Evolutionary conservation across 2,113 vertebrate species (phyloP), one percentile per base, ranked within the genome.

Genomic region (Misgurnus anguillicaudatus): DNA sequence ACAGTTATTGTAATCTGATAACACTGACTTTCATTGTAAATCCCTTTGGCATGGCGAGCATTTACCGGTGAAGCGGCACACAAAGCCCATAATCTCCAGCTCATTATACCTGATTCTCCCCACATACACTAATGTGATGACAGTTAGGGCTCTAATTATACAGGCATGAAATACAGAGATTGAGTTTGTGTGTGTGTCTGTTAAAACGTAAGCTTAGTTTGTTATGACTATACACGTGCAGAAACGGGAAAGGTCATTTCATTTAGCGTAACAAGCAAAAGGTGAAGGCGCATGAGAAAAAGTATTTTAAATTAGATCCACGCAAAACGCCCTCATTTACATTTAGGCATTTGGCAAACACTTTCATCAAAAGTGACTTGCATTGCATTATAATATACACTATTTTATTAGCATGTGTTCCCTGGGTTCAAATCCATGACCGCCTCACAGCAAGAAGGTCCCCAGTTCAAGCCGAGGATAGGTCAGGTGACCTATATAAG

Each of bases 21-120:
- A 86, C 7, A 68, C 53, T 69, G 87, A 85, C 87, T 91, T 89
- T 89, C 74, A 82, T 31, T 42, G 85, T 86, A 90, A 90, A 90
- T 90, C 90, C 89, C 89, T 88, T 72, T 84, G 88, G 90, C 87
- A 90, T 80, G 61, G 85, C 80, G 42, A 68, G 77, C 85, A 87
- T 90, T 92, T 90, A 89, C 88, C 86, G 88, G 88, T 89, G 91
- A 90, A 91, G 89, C 87, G 89, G 90, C 90, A 88, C 87, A 90
- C 90, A 91, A 92, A 90, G 89, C 89, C 90, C 89, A 85, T 92
- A 89, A 91, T 92, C 89, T 90, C 85, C 58, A 78, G 78, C 89
- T 91, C 88, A 91, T 91, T 90, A 92, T 82, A 85, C 85, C 79
- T 86, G 84, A 89, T 90, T 92, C 90, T 88, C 80, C 79, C 85